Evolutionary conservation across 2,888 invertebrate genomes (phyloP).

Genomic region (Yponomeuta sedellus): DNA sequence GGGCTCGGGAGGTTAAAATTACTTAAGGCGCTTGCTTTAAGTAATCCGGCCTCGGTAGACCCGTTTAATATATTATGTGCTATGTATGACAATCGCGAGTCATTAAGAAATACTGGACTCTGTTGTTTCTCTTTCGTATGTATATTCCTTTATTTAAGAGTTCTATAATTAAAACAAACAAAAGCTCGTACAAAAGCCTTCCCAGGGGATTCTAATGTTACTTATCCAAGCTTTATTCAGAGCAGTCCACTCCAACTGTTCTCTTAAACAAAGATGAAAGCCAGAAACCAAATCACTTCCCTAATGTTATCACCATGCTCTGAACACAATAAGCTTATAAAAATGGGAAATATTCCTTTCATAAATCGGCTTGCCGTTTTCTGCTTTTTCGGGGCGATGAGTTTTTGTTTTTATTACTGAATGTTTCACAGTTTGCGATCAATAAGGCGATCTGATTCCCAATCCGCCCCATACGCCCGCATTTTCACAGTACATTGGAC

Average conservation of each 20-base stretch:
- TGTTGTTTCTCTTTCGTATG: not conserved
- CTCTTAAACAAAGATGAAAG: slow-evolving; percentile 1
- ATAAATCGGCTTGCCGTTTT: slow-evolving; percentile 28
- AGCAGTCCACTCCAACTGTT: not conserved
- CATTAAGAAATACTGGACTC: not conserved
- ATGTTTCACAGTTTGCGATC: slow-evolving; percentile 36
- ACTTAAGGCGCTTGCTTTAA: no score
- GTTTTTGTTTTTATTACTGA: slow-evolving; percentile 33
- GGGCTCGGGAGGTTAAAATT: no score
- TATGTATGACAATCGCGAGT: no score
- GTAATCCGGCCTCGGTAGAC: no score
- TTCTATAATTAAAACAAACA: not conserved
- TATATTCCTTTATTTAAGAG: not conserved
- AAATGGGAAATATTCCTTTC: slow-evolving; percentile 21
- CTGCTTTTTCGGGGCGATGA: slow-evolving; percentile 17
- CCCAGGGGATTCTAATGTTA: not conserved
- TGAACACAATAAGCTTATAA: slow-evolving; percentile 23
- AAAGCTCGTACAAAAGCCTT: not conserved
- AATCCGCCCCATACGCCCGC: slow-evolving; percentile 33
- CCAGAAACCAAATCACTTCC: slow-evolving; percentile 17
- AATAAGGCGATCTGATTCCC: slow-evolving; percentile 29
- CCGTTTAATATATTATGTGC: no score
- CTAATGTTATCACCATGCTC: slow-evolving; percentile 16
- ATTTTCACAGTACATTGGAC: slow-evolving; percentile 58
- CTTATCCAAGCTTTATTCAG: not conserved